Percentiles rank a stretch among this genome's conserved stretches.
These are phyloP conservation scores for Trichopoda pennipes DNA, from an alignment of 2,888 invertebrate genomes.

Conservation along the genomic window DNA sequence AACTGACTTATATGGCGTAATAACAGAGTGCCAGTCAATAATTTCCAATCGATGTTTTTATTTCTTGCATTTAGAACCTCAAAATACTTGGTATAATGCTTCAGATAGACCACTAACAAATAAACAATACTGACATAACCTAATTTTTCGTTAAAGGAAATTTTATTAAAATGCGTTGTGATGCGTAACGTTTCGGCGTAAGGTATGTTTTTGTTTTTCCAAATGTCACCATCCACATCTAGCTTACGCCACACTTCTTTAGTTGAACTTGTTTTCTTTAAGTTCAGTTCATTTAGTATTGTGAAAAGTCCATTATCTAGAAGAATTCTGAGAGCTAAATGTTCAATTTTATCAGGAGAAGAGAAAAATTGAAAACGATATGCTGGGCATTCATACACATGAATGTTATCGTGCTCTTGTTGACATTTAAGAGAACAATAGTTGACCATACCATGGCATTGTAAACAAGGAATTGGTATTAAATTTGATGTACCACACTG, in stretches of 20 bases:
- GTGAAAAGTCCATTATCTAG: constrained; percentile 81
- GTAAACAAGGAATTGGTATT: constrained; percentile 86
- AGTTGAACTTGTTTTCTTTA: constrained; percentile 32
- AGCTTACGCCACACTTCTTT: constrained; percentile 72
- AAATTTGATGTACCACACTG: constrained; percentile 85
- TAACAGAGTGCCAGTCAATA: constrained; percentile 84
- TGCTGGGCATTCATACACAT: constrained; percentile 88
- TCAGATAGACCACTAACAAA: constrained; percentile 84
- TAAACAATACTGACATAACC: constrained; percentile 82
- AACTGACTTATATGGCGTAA: constrained; percentile 90
- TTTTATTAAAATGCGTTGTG: constrained; percentile 87
- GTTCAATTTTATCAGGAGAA: constrained; percentile 89
- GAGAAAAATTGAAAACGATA: constrained; percentile 84
- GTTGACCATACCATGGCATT: constrained; percentile 84
- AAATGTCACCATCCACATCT: constrained; percentile 34
- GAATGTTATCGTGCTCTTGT: constrained; percentile 82
- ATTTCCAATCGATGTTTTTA: constrained; percentile 79
- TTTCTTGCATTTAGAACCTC: constrained; percentile 79
- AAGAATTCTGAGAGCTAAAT: constrained; percentile 88
- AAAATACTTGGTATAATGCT: constrained; percentile 85
- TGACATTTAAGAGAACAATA: constrained; percentile 87
- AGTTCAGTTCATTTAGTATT: constrained; percentile 69
- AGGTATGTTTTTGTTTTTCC: constrained; percentile 43
- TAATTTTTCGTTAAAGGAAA: constrained; percentile 84
- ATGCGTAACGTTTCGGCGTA: constrained; percentile 72